These are phyloP conservation scores for Alauda arvensis DNA, from an alignment of 2,797 vertebrate genomes.

Conservation along the genomic window DNA sequence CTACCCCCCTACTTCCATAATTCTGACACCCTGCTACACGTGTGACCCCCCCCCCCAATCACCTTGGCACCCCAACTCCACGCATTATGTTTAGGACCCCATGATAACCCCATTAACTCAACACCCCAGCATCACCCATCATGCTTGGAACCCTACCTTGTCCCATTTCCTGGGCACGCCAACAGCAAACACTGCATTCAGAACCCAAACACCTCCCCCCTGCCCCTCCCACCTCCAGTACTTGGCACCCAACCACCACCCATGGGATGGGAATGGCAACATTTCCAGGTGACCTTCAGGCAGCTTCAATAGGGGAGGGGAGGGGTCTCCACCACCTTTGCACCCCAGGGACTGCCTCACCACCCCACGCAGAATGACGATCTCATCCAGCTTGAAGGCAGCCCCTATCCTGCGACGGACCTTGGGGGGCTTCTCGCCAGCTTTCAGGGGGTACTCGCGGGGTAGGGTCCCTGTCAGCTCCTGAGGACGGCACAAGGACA, in stretches of 20 bases:
- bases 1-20: not conserved
- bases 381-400: conserved; percentile 85
- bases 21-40: not conserved
- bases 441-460: conserved; percentile 83
- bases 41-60: not conserved
- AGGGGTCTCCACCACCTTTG: not conserved
- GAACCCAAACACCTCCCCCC: not conserved
- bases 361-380: conserved; percentile 72
- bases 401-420: conserved; percentile 87
- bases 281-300: not conserved
- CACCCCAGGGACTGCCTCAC: conserved; percentile 59
- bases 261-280: not conserved
- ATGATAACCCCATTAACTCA: not conserved
- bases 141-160: not conserved
- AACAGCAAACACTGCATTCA: not conserved
- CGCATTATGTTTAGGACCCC: not conserved
- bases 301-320: not conserved
- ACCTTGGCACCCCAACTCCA: not conserved
- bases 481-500: conserved; percentile 37
- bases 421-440: conserved; percentile 83
- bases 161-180: not conserved
- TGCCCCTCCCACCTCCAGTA: not conserved
- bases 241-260: not conserved
- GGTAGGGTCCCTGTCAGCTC: conserved; percentile 86
- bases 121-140: not conserved